Evolutionary conservation across 2,113 vertebrate genomes (phyloP), one percentile per base, ranked within the genome.

Genomic region (Albula goreensis): DNA sequence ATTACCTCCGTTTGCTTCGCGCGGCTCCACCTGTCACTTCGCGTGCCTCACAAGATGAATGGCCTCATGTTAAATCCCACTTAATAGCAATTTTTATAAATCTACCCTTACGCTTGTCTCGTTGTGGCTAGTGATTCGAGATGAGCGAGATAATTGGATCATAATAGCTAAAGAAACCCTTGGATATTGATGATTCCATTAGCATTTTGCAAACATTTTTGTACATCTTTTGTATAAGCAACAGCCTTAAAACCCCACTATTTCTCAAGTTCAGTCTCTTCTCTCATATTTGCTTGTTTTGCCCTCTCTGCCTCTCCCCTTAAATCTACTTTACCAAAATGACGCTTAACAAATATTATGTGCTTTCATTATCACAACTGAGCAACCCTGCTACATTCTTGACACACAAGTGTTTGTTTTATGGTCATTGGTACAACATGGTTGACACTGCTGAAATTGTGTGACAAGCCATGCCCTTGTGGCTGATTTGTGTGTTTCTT

Each of bases 61-160:
- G 94, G 91, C 89, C 88, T 60, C 84, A 82, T 50, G 89, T 92
- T 93, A 94, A 94, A 93, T 94, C 88, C 93, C 94, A 92, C 93
- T 95, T 96, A 96, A 96, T 95, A 93, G 94, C 94, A 95, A 96
- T 92, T 96, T 95, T 95, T 95, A 95, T 95, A 95, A 95, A 96
- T 95, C 91, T 94, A 91, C 90, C 91, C 91, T 88, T 91, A 90
- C 85, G 93, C 90, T 89, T 89, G 93, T 94, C 91, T 93, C 90
- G 93, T 91, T 95, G 95, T 94, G 96, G 95, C 95, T 95, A 96
- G 94, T 95, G 92, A 95, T 91, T 96, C 93, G 94, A 95, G 94
- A 96, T 95, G 93, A 94, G 92, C 83, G 90, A 90, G 91, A 93
- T 95, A 94, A 95, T 95, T 93, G 94, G 91, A 92, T 91, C 92